Evolutionary conservation across 2,888 invertebrate genomes (phyloP), one percentile per base, ranked within the genome.

Genomic region (Dolomedes plantarius): DNA sequence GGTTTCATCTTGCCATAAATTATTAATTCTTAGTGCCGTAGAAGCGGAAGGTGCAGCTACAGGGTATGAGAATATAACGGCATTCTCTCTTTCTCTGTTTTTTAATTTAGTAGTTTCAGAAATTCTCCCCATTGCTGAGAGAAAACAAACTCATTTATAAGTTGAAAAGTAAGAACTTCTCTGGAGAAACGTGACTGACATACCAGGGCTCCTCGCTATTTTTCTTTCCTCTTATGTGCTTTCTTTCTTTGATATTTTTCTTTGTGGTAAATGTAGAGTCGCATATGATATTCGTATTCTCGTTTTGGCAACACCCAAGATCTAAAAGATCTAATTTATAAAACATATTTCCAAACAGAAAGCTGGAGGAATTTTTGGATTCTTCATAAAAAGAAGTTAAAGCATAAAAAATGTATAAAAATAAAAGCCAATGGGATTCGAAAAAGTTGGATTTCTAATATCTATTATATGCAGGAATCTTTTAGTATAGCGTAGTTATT

Each of bases 121-220:
- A 46, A 46, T 16, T 46, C 16, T 46, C 16, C 16, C 46, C 46
- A 46, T 6, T 46, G 16, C 16, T 16, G 36, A 46, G 46, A 7
- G 11, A 46, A 6, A 46, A 46, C 46, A 46, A 46, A 46, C 46
- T 46, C 46, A 46, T 46, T 46, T 46, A 46, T 46, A 46, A 46
- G 46, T 46, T 46, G 16, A 46, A 16, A 46, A 46, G 11, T 16
- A 46, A 46, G 46, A 46, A 46, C 46, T 46, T 46, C 16, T 46
- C 46, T 13, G 11, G 16, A 46, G 46, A 16, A 46, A 46, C 46
- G 46, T 46, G 46, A 46, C 46, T 46, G 46, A 46, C 46, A 46
- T 46, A 16, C 36, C 36, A 11, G 7, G 5, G 16, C 1, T 46
- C 16, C 46, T 16, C 11, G 9, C 13, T 46, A 46, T 16, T 46